These are phyloP conservation scores for Clytia hemisphaerica DNA, from an alignment of 30 jellyfish, hydroid and myxozoan genomes.

Conservation along the genomic window DNA sequence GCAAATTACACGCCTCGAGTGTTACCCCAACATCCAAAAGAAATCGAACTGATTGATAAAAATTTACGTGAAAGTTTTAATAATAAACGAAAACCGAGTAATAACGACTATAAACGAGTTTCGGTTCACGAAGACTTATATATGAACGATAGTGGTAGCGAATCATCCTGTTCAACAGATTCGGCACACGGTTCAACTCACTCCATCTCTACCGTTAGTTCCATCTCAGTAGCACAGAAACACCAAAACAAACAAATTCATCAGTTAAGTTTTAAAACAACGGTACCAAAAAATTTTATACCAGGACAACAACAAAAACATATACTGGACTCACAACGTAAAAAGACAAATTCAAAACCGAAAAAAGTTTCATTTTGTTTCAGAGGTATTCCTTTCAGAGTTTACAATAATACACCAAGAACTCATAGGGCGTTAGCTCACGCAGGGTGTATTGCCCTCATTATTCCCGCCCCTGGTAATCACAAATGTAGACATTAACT, in stretches of 20 bases:
- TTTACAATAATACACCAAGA: conserved; percentile 56
- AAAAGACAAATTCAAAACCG: background rate
- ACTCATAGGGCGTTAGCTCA: conserved; percentile 63
- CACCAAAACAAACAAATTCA: background rate
- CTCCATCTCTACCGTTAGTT: background rate
- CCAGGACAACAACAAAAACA: no score
- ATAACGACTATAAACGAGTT: no score
- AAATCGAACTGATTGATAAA: no score
- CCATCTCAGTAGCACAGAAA: background rate
- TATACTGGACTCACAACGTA: no score
- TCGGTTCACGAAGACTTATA: no score
- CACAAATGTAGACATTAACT: conserved; percentile 15
- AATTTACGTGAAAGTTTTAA: no score
- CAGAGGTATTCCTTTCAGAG: conserved; percentile 47
- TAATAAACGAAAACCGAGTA: no score
- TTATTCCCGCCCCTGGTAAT: conserved; percentile 62
- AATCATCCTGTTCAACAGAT: conserved; percentile 22
- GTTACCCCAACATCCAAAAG: no score
- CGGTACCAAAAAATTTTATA: conserved; percentile 10
- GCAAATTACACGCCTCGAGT: no score
- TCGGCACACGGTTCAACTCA: conserved; percentile 21
- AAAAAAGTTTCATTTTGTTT: conserved; percentile 49
- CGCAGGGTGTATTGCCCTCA: conserved; percentile 74
- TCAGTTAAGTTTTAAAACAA: background rate
- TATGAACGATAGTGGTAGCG: no score